Percentiles rank a stretch among this genome's conserved stretches.
phyloP scores from a whole-genome alignment of 2,888 invertebrate species.

The Disparrhopalites patrizii region DNA sequence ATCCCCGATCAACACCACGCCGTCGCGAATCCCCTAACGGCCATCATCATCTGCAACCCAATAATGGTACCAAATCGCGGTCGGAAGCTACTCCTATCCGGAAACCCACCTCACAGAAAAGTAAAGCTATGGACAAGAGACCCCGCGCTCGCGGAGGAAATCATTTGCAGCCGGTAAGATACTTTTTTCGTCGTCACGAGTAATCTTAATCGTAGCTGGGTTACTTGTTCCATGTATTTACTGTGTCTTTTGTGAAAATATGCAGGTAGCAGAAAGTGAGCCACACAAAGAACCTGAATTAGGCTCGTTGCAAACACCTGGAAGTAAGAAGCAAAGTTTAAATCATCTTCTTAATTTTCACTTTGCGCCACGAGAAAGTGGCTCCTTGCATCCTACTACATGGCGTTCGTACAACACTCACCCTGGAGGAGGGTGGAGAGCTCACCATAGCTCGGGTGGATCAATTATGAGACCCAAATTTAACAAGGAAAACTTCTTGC shows the following conservation, averaged over 20 bases:
- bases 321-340: slow-evolving; percentile 86
- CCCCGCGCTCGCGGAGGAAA: slow-evolving; percentile 45
- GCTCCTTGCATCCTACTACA: slow-evolving; percentile 11
- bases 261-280: slow-evolving; percentile 56
- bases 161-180: slow-evolving; percentile 25
- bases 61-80: slow-evolving; percentile 1
- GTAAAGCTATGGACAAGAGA: slow-evolving; percentile 56
- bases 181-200: too few relatives aligned
- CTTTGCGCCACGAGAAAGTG: slow-evolving; percentile 63
- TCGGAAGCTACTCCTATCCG: slow-evolving; percentile 51
- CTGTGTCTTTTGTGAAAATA: too few relatives aligned
- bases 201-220: too few relatives aligned
- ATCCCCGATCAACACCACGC: slow-evolving; percentile 13
- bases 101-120: slow-evolving; percentile 66
- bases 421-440: slow-evolving; percentile 41
- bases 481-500: slow-evolving; percentile 89
- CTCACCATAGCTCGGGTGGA: slow-evolving; percentile 25
- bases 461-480: slow-evolving; percentile 62
- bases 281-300: slow-evolving; percentile 61
- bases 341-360: slow-evolving; percentile 92
- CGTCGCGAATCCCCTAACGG: slow-evolving; percentile 23
- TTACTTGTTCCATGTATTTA: too few relatives aligned
- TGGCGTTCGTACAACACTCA: slow-evolving; percentile 44
- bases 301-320: slow-evolving; percentile 76
- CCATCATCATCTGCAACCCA: too few relatives aligned